Evolutionary conservation across 2,797 vertebrate genomes (phyloP).

Genomic region (Leuciscus waleckii): DNA sequence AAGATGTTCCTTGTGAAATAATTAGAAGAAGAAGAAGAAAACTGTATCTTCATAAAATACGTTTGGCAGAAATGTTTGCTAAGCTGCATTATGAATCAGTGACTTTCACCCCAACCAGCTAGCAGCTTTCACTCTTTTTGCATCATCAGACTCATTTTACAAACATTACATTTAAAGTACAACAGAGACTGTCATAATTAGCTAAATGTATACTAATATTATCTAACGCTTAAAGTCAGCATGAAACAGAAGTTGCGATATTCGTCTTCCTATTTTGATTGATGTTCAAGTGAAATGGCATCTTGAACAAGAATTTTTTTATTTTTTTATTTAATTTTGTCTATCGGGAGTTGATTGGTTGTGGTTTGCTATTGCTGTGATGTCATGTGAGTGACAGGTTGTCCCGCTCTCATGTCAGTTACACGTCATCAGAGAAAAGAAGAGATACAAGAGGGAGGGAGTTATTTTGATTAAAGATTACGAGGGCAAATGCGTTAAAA

Average conservation of each 20-base stretch:
- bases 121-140: not conserved
- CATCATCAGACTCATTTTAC: not conserved
- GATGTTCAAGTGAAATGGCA: not conserved
- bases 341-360: not conserved
- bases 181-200: not conserved
- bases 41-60: not conserved
- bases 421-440: too few relatives aligned
- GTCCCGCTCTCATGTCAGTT: too few relatives aligned
- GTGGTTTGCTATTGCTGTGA: too few relatives aligned
- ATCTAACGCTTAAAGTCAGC: not conserved
- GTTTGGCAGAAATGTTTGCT: not conserved
- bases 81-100: not conserved
- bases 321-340: not conserved
- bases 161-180: not conserved
- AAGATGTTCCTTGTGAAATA: slow-evolving; percentile 83
- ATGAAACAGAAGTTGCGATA: too few relatives aligned
- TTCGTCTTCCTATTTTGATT: too few relatives aligned
- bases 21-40: not conserved
- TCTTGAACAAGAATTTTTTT: not conserved
- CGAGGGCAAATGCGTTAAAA: too few relatives aligned
- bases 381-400: too few relatives aligned
- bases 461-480: too few relatives aligned
- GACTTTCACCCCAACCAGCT: not conserved
- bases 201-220: not conserved
- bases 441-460: too few relatives aligned